Evolutionary conservation across 2,888 invertebrate genomes (phyloP), one percentile per base, ranked within the genome.

Genomic region (Drosophila lutescens): DNA sequence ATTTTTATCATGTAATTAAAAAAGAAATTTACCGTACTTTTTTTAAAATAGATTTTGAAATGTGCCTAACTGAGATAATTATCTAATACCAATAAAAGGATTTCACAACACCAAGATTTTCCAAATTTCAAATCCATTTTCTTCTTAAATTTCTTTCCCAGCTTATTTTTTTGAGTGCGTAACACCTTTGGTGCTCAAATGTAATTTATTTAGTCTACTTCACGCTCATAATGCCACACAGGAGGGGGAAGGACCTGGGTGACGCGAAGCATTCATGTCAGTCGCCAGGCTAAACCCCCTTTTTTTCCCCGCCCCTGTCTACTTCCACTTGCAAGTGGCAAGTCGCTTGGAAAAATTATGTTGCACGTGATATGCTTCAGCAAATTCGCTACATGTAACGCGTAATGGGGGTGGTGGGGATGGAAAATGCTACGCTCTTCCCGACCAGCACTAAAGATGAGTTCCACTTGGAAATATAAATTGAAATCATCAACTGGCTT

Each of bases 311-410:
- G 23, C 12, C 50, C 15, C 15, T 47, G 32, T 32, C 34, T 30
- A 20, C 38, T 26, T 12, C 10, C 23, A 54, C 63, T 63, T 72
- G 57, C 60, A 69, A 70, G 88, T 66, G 66, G 72, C 86, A 89
- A 88, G 88, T 90, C 89, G 86, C 86, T 81, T 74, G 90, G 90
- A 90, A 90, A 89, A 90, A 89, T 90, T 90, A 89, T 90, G 90
- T 86, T 90, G 90, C 90, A 90, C 90, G 90, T 90, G 90, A 90
- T 89, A 78, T 90, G 89, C 89, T 88, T 90, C 77, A 84, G 79
- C 84, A 89, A 82, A 86, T 83, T 73, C 76, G 71, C 74, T 86
- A 68, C 58, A 66, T 62, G 74, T 65, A 68, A 59, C 74, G 60
- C 47, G 51, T 50, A 70, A 47, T 50, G 50, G 40, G 46, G 34